Evolutionary conservation across 2,888 invertebrate genomes (phyloP), one percentile per base, ranked within the genome.

Genomic region (Rotaria magnacalcarata): DNA sequence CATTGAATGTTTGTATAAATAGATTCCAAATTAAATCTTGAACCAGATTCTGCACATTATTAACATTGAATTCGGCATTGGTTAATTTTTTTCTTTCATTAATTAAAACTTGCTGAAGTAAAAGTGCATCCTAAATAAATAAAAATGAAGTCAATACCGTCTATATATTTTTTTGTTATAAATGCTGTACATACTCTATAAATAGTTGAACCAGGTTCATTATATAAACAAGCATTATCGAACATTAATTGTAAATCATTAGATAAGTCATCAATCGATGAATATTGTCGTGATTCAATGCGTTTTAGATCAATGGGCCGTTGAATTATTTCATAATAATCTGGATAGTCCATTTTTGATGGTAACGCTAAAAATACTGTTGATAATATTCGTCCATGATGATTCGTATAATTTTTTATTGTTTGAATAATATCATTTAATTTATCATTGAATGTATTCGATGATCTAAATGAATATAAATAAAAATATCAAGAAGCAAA

Each of bases 1-100:
- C 96, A 90, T 96, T 97, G 91, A 97, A 97, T 7, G 97, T 94
- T 0, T 95, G 94, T 24, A 96, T 96, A 90, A 98, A 97, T 67
- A 99, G 93, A 74, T 94, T 95, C 16, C 95, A 93, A 75, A 98
- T 93, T 86, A 99, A 92, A 89, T 97, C 96, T 90, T 96, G 96
- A 0, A 98, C 94, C 0, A 95, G 95, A 0, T 95, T 94, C 11
- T 94, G 93, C 0, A 97, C 96, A 88, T 91, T 90, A 34, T 85
- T 87, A 24, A 87, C 85, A n/a, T 34, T 80, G 6, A 47, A 47
- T 47, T 80, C 95, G 85, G 95, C 95, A 87, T 94, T 94, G 87
- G 94, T 94, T 86, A 98, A 91, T 90, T 95, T 94, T 89, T 95
- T 93, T 90, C 97, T 97, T 87, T 96, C 95, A 92, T 97, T 92